phyloP scores from a whole-genome alignment of 2,113 vertebrate species.

The Sakesphorus luctuosus region DNA sequence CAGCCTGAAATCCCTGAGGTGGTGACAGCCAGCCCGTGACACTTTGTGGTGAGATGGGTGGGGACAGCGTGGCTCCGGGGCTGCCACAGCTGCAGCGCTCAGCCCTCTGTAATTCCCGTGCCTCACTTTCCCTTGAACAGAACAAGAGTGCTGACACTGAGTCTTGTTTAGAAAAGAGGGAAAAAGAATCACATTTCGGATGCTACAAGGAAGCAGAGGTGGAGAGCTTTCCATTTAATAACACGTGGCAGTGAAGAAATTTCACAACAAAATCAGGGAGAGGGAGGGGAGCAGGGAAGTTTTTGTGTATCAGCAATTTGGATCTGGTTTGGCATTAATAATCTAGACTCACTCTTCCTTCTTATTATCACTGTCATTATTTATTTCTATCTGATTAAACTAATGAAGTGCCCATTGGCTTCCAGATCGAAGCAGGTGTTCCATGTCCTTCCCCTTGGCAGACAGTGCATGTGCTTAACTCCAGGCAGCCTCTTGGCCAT shows the following conservation, averaged over 20 bases:
- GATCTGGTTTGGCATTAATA: constrained; percentile 21
- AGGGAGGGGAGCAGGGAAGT: neutral
- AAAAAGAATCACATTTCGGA: neutral
- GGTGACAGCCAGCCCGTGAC: neutral
- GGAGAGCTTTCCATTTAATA: neutral
- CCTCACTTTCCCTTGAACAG: neutral
- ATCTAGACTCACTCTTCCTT: neutral
- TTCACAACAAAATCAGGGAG: constrained; percentile 3
- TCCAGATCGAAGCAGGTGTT: neutral
- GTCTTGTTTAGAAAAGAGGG: neutral
- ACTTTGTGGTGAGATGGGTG: neutral
- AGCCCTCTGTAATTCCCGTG: accelerated
- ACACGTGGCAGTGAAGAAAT: neutral
- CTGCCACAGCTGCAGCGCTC: accelerated
- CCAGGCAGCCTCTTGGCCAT: neutral
- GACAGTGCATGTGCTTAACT: neutral
- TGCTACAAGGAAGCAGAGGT: neutral
- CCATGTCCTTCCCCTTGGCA: neutral
- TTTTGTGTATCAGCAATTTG: neutral
- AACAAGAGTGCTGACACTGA: accelerated
- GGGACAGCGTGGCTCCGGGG: neutral
- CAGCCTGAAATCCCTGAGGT: neutral
- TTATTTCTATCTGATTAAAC: constrained; percentile 28
- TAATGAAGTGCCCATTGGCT: constrained; percentile 7
- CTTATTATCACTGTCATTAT: neutral